Base-by-base conservation (phyloP, 1,140 invertebrate genomes). In the Physella acuta region DNA sequence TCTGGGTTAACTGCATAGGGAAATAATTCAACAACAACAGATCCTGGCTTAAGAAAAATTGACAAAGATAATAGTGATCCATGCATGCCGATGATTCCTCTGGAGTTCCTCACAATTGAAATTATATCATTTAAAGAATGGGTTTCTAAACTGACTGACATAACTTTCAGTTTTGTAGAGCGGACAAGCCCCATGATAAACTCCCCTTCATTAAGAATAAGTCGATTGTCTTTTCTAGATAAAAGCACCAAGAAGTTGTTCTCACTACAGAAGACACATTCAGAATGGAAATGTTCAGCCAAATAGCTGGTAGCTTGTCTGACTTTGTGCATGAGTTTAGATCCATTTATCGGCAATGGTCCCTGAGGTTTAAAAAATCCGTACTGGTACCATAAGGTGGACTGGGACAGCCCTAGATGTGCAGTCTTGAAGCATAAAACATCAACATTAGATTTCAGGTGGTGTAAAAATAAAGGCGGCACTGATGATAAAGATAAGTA, bases 1-100 rank as follows among this genome's bases (percentile, higher is more conserved):
- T 77, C 61, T 28, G 86, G 79, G 64, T 81, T 79, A 33, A 88
- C 81, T 78, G 86, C 86, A 85, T 86, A 79, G 3, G 84, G 84
- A 73, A 89, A 96, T 90, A 99, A 82, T 89, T 99, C 97, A 87
- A 99, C 95, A 26, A 98, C 87, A 58, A 91, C 90, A 53, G 93
- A 94, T 92, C 95, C 98, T 82, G 97, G 92, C 1, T 94, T 95
- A 73, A 98, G 86, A 85, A 99, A 99, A 70, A 98, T 85, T 51
- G 94, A 83, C 86, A 98, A 94, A 0, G 94, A 94, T 16, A 99
- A 82, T 0, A 97, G 94, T 70, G 96, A 94, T 33, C 97, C 97
- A 86, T 99, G 97, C 86, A 99, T 97, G 34, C 96, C 96, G 79
- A 98, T 93, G 66, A 98, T 90, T 69, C 98, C 90, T 72, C 75